Conservation (phyloP, 2,888 invertebrate genomes). For the Drosophila hamatofila region DNA sequence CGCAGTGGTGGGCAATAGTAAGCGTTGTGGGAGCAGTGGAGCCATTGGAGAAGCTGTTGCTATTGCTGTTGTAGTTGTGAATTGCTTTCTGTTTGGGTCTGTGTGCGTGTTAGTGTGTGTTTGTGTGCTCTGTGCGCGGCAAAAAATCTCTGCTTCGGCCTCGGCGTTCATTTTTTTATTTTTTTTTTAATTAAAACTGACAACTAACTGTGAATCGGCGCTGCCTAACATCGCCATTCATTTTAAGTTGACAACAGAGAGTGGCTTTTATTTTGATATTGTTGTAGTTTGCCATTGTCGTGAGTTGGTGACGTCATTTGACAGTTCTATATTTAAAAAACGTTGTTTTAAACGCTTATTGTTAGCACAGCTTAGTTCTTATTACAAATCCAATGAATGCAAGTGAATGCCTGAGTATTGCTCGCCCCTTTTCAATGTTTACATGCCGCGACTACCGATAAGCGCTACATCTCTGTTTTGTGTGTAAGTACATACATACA, state of each 20-base stretch:
- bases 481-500: constrained; percentile 4
- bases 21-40: constrained; percentile 13
- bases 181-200: constrained; percentile 30
- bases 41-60: constrained; percentile 51
- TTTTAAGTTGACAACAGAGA: constrained; percentile 49
- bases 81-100: constrained; percentile 39
- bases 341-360: constrained; percentile 64
- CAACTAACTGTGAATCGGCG: constrained; percentile 58
- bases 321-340: constrained; percentile 62
- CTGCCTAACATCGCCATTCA: constrained; percentile 47
- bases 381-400: constrained; percentile 30
- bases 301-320: constrained; percentile 67
- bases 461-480: constrained; percentile 28
- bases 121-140: constrained; percentile 65
- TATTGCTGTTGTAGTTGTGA: constrained; percentile 40
- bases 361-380: constrained; percentile 39
- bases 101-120: constrained; percentile 35
- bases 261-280: constrained; percentile 23
- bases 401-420: constrained; percentile 33
- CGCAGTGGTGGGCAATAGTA: constrained; percentile 38
- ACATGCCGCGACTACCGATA: constrained; percentile 52
- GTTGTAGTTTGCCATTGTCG: constrained; percentile 44
- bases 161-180: constrained; percentile 33
- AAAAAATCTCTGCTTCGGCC: constrained; percentile 57
- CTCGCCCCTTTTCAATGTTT: constrained; percentile 57